phyloP scores from a whole-genome alignment of 2,797 vertebrate species.

The Numenius phaeopus region DNA sequence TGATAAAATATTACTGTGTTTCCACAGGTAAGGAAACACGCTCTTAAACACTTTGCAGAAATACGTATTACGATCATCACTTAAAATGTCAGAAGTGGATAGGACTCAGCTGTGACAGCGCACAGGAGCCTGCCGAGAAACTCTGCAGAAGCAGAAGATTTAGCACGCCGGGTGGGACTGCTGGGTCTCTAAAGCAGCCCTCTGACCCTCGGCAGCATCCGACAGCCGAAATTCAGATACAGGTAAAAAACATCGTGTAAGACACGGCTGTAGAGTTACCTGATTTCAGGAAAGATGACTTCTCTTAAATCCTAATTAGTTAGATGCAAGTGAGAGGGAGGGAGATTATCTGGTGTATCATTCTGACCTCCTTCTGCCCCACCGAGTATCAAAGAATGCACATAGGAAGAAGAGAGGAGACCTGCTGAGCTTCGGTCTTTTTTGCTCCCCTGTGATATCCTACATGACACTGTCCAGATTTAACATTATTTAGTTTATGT shows the following conservation, averaged over 20 bases:
- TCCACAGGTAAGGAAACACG: slow-evolving; percentile 75
- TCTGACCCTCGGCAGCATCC: background rate
- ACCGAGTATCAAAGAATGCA: background rate
- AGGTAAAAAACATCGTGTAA: background rate
- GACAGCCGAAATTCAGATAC: background rate
- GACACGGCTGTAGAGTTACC: background rate
- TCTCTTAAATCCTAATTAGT: background rate
- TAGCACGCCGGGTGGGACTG: background rate
- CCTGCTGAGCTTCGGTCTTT: background rate
- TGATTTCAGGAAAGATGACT: background rate
- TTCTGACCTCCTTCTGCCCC: background rate
- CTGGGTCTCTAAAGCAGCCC: background rate
- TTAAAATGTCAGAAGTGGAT: slow-evolving; percentile 60
- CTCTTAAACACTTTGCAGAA: slow-evolving; percentile 74
- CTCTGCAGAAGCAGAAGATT: background rate
- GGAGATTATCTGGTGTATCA: background rate
- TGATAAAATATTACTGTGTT: slow-evolving; percentile 77
- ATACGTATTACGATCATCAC: slow-evolving; percentile 69
- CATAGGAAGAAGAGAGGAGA: background rate
- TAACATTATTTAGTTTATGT: background rate
- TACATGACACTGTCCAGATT: background rate
- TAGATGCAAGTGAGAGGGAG: background rate
- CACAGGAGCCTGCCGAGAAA: background rate
- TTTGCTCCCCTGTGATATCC: background rate
- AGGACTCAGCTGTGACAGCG: slow-evolving; percentile 22